These are phyloP conservation scores for Corapipo altera DNA, from an alignment of 2,113 vertebrate species.

Conservation along the genomic window DNA sequence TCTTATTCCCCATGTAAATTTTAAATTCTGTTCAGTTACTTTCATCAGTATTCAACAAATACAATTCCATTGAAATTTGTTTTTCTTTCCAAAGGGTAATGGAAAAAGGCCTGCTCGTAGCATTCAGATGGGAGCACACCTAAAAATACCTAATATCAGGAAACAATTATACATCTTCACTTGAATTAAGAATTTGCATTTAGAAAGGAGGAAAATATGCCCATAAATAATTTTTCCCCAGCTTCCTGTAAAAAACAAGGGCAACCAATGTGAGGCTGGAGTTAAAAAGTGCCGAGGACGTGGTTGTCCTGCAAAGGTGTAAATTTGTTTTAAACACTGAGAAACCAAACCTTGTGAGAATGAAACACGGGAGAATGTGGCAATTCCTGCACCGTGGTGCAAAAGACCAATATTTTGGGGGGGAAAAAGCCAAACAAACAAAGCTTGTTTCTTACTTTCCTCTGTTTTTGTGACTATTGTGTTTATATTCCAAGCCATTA, in stretches of 20 bases:
- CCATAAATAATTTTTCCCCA: not conserved
- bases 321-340: not conserved
- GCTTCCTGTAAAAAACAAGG: slow-evolving; percentile 9
- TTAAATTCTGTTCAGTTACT: slow-evolving; percentile 11
- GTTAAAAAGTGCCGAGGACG: not conserved
- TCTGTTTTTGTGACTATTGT: not conserved
- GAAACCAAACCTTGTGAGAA: not conserved
- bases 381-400: not conserved
- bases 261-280: not conserved
- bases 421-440: rapidly evolving
- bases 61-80: slow-evolving; percentile 23
- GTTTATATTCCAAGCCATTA: not conserved
- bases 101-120: not conserved
- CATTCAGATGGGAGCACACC: slow-evolving; percentile 20
- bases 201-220: slow-evolving; percentile 20
- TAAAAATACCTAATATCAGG: slow-evolving; percentile 43
- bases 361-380: not conserved
- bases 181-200: slow-evolving; percentile 47
- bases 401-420: not conserved
- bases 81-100: slow-evolving; percentile 36
- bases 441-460: not conserved
- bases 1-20: not conserved
- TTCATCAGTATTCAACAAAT: slow-evolving; percentile 49
- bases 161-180: slow-evolving; percentile 46
- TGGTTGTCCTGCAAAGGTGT: not conserved